phyloP scores from a whole-genome alignment of 1,140 invertebrate genomes.

The Drosophila willistoni region DNA sequence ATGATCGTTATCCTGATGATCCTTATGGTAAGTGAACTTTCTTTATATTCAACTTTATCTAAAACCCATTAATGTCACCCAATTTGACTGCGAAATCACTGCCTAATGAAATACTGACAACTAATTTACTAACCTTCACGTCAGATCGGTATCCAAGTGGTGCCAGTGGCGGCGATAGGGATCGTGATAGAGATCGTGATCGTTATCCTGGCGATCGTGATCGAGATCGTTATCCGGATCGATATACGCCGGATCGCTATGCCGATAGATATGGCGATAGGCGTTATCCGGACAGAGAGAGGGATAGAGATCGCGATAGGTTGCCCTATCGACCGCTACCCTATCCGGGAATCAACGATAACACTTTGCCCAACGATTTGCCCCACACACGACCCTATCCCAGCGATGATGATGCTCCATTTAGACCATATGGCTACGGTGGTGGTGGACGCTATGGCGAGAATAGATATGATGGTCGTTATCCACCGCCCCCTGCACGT shows the following conservation, averaged over 20 bases:
- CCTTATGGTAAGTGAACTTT: neutral
- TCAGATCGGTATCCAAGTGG: conserved; percentile 68
- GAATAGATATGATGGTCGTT: conserved; percentile 74
- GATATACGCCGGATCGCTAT: conserved; percentile 61
- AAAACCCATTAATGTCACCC: conserved; percentile 1
- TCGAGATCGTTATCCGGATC: conserved; percentile 79
- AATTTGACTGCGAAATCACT: neutral
- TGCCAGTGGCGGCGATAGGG: conserved; percentile 46
- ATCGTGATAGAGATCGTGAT: conserved; percentile 30
- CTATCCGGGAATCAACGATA: conserved; percentile 74
- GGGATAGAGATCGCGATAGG: conserved; percentile 66
- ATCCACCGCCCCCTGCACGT: conserved; percentile 71
- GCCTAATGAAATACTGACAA: conserved; percentile 4
- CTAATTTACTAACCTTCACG: conserved; percentile 11
- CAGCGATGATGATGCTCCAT: conserved; percentile 67
- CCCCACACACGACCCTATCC: conserved; percentile 76
- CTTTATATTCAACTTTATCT: neutral
- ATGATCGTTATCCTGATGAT: conserved; percentile 5
- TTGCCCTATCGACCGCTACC: conserved; percentile 81
- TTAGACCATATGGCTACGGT: conserved; percentile 68
- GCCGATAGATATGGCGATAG: conserved; percentile 78
- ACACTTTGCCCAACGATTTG: conserved; percentile 67
- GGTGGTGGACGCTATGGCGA: conserved; percentile 62
- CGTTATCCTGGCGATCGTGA: conserved; percentile 65
- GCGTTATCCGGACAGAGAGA: conserved; percentile 77